phyloP scores from a whole-genome alignment of 2,888 invertebrate genomes.

The Priocnemis perturbator region DNA sequence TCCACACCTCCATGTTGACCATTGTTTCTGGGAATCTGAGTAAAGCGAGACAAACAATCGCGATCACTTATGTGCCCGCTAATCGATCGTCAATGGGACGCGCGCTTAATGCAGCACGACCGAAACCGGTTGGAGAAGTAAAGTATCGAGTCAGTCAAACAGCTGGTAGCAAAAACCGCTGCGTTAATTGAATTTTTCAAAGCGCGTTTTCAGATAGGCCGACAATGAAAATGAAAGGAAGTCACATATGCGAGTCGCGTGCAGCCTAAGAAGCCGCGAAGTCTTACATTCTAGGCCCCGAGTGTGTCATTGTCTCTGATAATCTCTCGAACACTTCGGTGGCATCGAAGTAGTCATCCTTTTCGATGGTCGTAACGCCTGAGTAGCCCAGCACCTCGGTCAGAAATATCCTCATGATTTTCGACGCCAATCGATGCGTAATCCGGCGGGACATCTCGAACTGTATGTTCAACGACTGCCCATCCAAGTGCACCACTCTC shows the following conservation, averaged over 20 bases:
- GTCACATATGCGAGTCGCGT: too few species aligned
- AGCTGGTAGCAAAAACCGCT: too few species aligned
- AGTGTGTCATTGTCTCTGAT: constrained; percentile 51
- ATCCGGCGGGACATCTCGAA: constrained; percentile 78
- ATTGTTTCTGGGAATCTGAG: constrained; percentile 75
- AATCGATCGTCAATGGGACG: too few species aligned
- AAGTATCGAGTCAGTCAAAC: too few species aligned
- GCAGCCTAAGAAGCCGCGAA: not conserved
- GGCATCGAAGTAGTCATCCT: constrained; percentile 75
- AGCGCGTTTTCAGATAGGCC: too few species aligned
- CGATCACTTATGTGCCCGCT: too few species aligned
- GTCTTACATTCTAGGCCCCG: constrained; percentile 62
- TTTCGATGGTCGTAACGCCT: constrained; percentile 72
- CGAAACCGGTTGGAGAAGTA: too few species aligned
- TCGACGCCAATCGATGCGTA: constrained; percentile 78
- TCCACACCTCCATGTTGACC: constrained; percentile 85
- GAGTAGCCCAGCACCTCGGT: constrained; percentile 77
- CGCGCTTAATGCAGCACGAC: too few species aligned
- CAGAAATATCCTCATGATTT: constrained; percentile 79
- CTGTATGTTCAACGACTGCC: constrained; percentile 72
- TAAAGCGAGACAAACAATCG: constrained; percentile 26
- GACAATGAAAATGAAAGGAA: too few species aligned
- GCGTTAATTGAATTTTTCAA: too few species aligned
- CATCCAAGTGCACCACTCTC: constrained; percentile 73
- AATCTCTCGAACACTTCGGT: constrained; percentile 70